Base-by-base conservation (phyloP, 2,888 invertebrate genomes). In the Tinea semifulvella region DNA sequence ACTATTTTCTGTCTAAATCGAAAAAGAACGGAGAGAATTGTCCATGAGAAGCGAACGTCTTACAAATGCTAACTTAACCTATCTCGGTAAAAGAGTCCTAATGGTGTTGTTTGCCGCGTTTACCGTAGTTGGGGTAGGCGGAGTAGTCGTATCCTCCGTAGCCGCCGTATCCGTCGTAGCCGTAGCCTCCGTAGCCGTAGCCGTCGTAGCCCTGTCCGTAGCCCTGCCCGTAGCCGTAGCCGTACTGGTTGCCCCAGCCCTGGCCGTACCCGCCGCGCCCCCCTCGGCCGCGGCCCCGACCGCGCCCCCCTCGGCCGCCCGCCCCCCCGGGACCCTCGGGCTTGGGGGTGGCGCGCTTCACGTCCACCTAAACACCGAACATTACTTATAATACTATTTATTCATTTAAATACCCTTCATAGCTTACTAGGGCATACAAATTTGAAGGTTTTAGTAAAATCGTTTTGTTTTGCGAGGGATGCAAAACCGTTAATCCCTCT, bases 331-430 rank as follows among this genome's bases (percentile, higher is more conserved):
- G 84, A 14, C 88, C 87, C 56, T 93, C 92, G 2, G 91, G 91
- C 71, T 93, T 94, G 8, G 96, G 95, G 44, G 96, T 95, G 39
- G 96, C 96, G 64, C 94, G 91, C 79, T 96, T 96, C 27, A 97
- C 95, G 73, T 97, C 96, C 47, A 95, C 92, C 90, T 90, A 63
- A n/a, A n/a, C n/a, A n/a, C n/a, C n/a, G n/a, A n/a, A n/a, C n/a
- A n/a, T n/a, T n/a, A n/a, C n/a, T n/a, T n/a, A n/a, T n/a, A n/a
- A n/a, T n/a, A n/a, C n/a, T n/a, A n/a, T n/a, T n/a, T n/a, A n/a
- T n/a, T n/a, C n/a, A n/a, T n/a, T n/a, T n/a, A n/a, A n/a, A n/a
- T n/a, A n/a, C n/a, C n/a, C n/a, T n/a, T n/a, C n/a, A n/a, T n/a
- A n/a, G n/a, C n/a, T n/a, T n/a, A n/a, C n/a, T n/a, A n/a, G n/a